Base-by-base conservation (phyloP, 2,888 invertebrate genomes). In the Cataglyphis altisquamis region DNA sequence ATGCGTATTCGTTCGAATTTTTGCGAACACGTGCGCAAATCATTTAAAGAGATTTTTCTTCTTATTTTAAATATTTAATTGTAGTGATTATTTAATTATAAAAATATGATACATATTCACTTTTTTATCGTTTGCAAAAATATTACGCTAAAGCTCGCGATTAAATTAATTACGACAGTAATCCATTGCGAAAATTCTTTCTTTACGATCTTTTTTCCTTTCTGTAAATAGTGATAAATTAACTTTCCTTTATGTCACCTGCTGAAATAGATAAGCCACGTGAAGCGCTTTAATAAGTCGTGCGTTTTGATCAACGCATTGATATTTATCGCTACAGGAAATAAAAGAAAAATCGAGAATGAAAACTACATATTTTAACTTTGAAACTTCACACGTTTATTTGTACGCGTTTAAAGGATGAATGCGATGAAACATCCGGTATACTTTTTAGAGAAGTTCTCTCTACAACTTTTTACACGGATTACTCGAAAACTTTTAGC, bases 201-300 rank as follows among this genome's bases (percentile, higher is more conserved):
- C 10, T 57, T n/a, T 32, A 15, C 21, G 10, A 64, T 73, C 1
- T 45, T 45, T 32, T 21, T 21, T n/a, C 10, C 25, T 2, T 6
- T 9, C 25, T 39, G 8, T 25, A 45, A 29, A 15, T 41, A 41
- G 5, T n/a, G 5, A 32, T 3, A 18, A 29, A 52, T 45, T 36
- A 25, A 25, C 25, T 75, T 52, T 9, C 25, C 36, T 52, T 45
- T 15, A 15, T 25, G n/a, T 75, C 39, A 29, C 36, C 41, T 55
- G n/a, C 15, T 36, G 4, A 73, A 73, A 60, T 8, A 74, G 55
- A 84, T 82, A 67, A 74, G 55, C 39, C 52, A 83, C 45, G 21
- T 55, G 45, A 57, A 74, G 45, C 68, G 62, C 62, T 45, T 81
- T 82, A 63, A 62, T 39, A 12, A 25, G 15, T 39, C 45, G 36